Evolutionary conservation across 2,888 invertebrate genomes (phyloP).

Genomic region (Agrochola lota): DNA sequence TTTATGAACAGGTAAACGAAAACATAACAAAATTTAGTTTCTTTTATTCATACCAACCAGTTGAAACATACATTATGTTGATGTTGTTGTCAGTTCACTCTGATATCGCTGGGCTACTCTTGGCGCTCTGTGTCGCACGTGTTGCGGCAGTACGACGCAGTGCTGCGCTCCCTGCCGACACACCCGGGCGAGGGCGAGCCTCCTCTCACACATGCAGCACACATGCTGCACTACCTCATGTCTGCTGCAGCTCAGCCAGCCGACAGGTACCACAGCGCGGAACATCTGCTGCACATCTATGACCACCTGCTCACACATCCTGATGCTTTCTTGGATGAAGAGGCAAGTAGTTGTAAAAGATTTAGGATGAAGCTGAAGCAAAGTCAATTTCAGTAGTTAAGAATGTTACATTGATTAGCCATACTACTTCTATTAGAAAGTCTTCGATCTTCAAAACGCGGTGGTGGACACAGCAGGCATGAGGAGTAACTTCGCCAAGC

Average conservation of each 20-base stretch:
- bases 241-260: conserved; percentile 80
- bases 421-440: conserved; percentile 77
- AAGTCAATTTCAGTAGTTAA: not conserved
- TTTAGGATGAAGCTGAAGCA: not conserved
- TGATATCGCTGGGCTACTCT: conserved; percentile 91
- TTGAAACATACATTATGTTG: not conserved
- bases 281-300: conserved; percentile 91
- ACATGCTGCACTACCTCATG: conserved; percentile 89
- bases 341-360: conserved; percentile 88
- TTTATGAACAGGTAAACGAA: conserved; percentile 91
- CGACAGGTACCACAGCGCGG: conserved; percentile 90
- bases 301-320: conserved; percentile 85
- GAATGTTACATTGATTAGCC: not conserved
- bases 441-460: conserved; percentile 85
- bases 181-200: conserved; percentile 93
- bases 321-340: conserved; percentile 93
- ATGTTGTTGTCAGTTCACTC: conserved; percentile 76
- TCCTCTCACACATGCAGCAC: conserved; percentile 90
- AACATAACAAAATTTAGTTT: not conserved
- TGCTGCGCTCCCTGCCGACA: conserved; percentile 86
- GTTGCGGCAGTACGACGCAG: conserved; percentile 89
- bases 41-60: accelerated
- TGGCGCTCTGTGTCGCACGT: conserved; percentile 90
- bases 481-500: conserved; percentile 76
- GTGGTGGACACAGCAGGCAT: conserved; percentile 81